Evolutionary conservation across 2,113 vertebrate genomes (phyloP).

Genomic region (Mellivora capensis): DNA sequence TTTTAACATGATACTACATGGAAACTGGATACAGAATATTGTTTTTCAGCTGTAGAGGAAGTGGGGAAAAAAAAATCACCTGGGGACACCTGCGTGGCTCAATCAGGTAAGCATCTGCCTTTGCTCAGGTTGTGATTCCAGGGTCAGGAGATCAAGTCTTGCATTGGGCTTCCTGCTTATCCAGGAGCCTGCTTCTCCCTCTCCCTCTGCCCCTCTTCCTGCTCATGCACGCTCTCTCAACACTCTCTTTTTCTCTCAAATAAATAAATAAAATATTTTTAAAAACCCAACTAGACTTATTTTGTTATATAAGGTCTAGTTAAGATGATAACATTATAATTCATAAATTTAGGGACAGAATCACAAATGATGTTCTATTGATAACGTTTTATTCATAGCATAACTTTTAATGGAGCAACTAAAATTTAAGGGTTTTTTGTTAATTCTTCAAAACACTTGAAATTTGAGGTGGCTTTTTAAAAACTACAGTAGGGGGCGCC

Average conservation of each 20-base stretch:
- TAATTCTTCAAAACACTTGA: conserved; percentile 35
- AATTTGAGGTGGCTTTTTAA: conserved; percentile 38
- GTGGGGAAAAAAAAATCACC: not conserved
- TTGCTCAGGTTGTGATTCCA: not conserved
- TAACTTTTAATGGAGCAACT: not conserved
- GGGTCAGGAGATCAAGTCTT: not conserved
- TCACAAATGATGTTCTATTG: conserved; percentile 6
- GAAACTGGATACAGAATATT: not conserved
- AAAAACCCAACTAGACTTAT: not conserved
- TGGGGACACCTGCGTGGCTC: not conserved
- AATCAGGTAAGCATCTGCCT: not conserved
- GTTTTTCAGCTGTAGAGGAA: not conserved
- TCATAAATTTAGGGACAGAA: not conserved
- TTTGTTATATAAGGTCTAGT: not conserved
- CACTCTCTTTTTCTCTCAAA: not conserved
- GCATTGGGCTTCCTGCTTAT: not conserved
- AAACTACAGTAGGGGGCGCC: too few relatives aligned
- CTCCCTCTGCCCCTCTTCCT: not conserved
- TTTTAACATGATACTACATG: not conserved
- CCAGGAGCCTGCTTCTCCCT: not conserved
- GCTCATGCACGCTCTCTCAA: not conserved
- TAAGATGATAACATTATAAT: not conserved
- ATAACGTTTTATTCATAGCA: not conserved
- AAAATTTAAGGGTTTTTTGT: conserved; percentile 23
- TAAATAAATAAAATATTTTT: not conserved